Percentiles rank a stretch among this genome's conserved stretches.
These are phyloP conservation scores for Apteryx mantelli DNA, from an alignment of 2,113 vertebrate species.

Conservation along the genomic window DNA sequence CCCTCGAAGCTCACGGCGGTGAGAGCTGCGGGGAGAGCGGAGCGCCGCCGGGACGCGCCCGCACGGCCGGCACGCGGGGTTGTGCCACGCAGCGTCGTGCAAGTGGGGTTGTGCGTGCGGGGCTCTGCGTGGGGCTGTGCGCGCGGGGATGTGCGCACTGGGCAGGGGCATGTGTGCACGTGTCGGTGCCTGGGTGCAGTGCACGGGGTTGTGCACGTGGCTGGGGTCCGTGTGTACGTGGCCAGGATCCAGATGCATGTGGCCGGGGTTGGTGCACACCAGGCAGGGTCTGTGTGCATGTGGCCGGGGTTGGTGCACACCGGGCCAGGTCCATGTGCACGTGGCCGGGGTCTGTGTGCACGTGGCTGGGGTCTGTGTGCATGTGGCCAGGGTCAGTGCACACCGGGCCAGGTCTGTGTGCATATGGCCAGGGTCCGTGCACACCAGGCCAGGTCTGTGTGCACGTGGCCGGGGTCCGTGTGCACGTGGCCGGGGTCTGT, in stretches of 20 bases:
- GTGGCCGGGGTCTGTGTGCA: neutral
- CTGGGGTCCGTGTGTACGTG: too few species aligned
- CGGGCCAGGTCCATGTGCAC: fast-evolving
- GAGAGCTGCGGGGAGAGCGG: neutral
- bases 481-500: neutral
- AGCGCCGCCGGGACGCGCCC: fast-evolving
- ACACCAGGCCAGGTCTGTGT: fast-evolving
- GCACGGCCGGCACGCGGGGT: too few species aligned
- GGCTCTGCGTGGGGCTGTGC: too few species aligned
- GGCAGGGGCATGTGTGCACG: too few species aligned
- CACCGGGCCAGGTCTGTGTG: neutral
- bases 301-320: too few species aligned
- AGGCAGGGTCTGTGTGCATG: neutral
- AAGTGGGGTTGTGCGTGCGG: too few species aligned
- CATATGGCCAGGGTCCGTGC: fast-evolving
- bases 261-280: too few species aligned
- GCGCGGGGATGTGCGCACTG: too few species aligned
- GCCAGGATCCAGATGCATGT: too few species aligned
- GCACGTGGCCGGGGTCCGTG: neutral
- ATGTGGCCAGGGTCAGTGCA: fast-evolving
- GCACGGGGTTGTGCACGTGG: too few species aligned
- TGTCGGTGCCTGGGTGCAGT: too few species aligned
- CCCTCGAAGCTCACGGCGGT: neutral
- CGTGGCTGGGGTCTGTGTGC: neutral
- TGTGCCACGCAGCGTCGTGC: too few species aligned